Evolutionary conservation across 1,140 invertebrate genomes (phyloP), one percentile per base, ranked within the genome.

Genomic region (Pararge aegeria): DNA sequence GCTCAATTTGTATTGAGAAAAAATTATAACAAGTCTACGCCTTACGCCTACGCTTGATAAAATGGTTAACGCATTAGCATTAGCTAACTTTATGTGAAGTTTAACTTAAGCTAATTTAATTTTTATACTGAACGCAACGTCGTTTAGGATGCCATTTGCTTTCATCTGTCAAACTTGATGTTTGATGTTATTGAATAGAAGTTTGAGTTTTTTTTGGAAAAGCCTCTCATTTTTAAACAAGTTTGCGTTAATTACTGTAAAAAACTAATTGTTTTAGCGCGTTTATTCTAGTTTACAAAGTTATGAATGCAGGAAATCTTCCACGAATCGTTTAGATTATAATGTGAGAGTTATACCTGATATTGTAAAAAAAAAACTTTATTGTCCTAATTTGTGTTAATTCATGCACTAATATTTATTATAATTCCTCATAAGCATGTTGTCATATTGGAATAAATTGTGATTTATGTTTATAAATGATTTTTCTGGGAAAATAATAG

Each of bases 171-270:
- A 90, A 83, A 84, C 77, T 88, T 81, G 77, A 89, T 90, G 85
- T 90, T 89, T 81, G 77, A 89, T 90, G 85, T 90, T 89, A 87
- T 88, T 90, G 81, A 83, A 83, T 84, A 76, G 75, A 82, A 78
- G 75, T 83, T 89, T 88, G 68, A 62, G 61, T 57, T 63, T 37
- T 63, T 37, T 29, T 48, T 34, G 27, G 19, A 46, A 46, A 63
- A 38, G n/a, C 51, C 29, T 53, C 49, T 56, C 50, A 34, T 66
- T 73, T 74, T 65, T 62, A 37, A 67, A 57, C 44, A 60, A 66
- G 61, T 72, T 70, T 60, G 24, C 60, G 46, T 61, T 65, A 69
- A 68, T 65, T 67, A 34, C n/a, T 58, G 60, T 57, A 63, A 27
- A 55, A 49, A 64, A 64, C 42, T 60, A 50, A 20, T 51, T 64